Conservation (phyloP, 1,140 invertebrate genomes). For the Cepaea nemoralis region DNA sequence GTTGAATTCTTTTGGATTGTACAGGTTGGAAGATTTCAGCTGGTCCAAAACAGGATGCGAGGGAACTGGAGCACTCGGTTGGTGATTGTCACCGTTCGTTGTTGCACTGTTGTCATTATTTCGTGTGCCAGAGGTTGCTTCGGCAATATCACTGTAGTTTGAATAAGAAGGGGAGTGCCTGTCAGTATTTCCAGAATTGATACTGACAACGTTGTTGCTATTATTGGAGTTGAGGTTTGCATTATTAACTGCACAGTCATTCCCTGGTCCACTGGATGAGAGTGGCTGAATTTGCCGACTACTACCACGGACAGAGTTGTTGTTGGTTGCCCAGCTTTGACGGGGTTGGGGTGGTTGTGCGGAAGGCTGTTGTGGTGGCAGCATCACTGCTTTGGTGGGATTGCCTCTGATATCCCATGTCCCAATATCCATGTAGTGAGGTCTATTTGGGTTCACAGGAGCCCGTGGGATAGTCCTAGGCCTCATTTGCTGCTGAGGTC, state of each 20-base stretch:
- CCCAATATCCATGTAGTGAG: conserved; percentile 88
- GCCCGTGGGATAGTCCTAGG: conserved; percentile 81
- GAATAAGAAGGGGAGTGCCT: conserved; percentile 20
- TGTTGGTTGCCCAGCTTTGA: conserved; percentile 18
- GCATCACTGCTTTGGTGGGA: conserved; percentile 3
- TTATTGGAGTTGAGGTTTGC: conserved; percentile 44
- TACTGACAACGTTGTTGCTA: conserved; percentile 37
- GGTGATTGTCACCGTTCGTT: conserved; percentile 46
- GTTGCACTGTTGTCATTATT: conserved; percentile 37
- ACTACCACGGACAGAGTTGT: not conserved
- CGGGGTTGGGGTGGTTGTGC: not conserved
- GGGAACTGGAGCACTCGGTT: conserved; percentile 40
- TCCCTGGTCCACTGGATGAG: not conserved
- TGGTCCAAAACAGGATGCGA: conserved; percentile 83
- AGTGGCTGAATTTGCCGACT: not conserved
- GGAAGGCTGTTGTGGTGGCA: conserved; percentile 22
- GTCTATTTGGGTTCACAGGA: conserved; percentile 89
- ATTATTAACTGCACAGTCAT: conserved; percentile 4
- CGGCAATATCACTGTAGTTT: conserved; percentile 18
- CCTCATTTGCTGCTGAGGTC: conserved; percentile 86
- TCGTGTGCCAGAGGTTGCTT: not conserved
- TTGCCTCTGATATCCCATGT: conserved; percentile 80
- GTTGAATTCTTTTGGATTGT: conserved; percentile 94
- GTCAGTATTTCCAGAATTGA: conserved; percentile 7
- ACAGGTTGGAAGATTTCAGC: conserved; percentile 87